Evolutionary conservation across 2,113 vertebrate species (phyloP).

Genomic region (Genyomyrus donnyi): DNA sequence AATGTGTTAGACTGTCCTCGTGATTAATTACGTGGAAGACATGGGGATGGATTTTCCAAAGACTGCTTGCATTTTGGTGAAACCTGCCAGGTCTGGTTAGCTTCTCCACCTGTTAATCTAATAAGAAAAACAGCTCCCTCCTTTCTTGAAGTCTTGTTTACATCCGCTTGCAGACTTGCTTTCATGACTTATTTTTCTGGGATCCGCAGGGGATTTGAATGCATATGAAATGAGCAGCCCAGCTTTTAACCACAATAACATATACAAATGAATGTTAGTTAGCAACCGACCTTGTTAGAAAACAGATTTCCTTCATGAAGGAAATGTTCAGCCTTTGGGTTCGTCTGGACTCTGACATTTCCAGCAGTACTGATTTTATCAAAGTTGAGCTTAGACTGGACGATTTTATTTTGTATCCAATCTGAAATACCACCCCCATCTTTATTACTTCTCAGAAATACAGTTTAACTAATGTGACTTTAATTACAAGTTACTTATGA

Average conservation of each 20-base stretch:
- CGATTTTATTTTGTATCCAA: not conserved
- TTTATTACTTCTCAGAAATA: not conserved
- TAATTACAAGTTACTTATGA: not conserved
- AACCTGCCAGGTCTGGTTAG: constrained; percentile 49
- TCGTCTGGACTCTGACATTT: not conserved
- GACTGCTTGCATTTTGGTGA: constrained; percentile 36
- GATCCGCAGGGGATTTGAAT: constrained; percentile 17
- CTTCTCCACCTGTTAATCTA: constrained; percentile 50
- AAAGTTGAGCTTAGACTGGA: not conserved
- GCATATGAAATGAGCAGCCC: constrained; percentile 17
- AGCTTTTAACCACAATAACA: constrained; percentile 3
- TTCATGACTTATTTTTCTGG: constrained; percentile 8
- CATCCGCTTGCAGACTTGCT: constrained; percentile 25
- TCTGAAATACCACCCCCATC: not conserved
- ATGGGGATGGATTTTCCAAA: constrained; percentile 34
- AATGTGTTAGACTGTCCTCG: constrained; percentile 14
- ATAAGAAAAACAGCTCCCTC: constrained; percentile 34
- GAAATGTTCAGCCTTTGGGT: not conserved
- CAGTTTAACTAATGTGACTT: not conserved
- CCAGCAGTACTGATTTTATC: not conserved
- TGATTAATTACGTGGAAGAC: constrained; percentile 18
- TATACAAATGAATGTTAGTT: not conserved
- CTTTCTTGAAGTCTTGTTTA: constrained; percentile 12
- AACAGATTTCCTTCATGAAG: not conserved
- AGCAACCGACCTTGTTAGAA: constrained; percentile 10